These are phyloP conservation scores for Campoletis sonorensis DNA, from an alignment of 1,140 invertebrate genomes.

Conservation along the genomic window DNA sequence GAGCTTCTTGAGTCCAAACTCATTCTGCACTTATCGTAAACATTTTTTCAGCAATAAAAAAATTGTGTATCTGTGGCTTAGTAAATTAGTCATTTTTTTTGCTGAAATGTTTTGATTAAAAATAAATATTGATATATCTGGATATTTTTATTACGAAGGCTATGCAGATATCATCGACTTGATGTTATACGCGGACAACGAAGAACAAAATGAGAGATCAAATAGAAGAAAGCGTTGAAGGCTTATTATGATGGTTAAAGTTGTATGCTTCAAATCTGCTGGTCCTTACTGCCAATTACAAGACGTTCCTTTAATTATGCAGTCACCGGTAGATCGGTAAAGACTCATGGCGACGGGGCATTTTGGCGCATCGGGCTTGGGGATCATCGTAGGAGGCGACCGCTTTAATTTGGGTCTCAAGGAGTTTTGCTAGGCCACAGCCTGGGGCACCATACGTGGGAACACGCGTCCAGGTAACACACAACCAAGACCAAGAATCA, in stretches of 20 bases:
- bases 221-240: slow-evolving; percentile 3
- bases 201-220: slow-evolving; percentile 8
- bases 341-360: slow-evolving; percentile 50
- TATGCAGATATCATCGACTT: too few relatives aligned
- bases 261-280: not conserved
- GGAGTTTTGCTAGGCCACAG: slow-evolving; percentile 65
- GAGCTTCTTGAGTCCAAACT: too few relatives aligned
- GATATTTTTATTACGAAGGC: too few relatives aligned
- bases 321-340: slow-evolving; percentile 60
- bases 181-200: not conserved
- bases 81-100: too few relatives aligned
- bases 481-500: slow-evolving; percentile 51
- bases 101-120: too few relatives aligned
- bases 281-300: slow-evolving; percentile 64
- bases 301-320: slow-evolving; percentile 72
- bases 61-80: too few relatives aligned
- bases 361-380: slow-evolving; percentile 44
- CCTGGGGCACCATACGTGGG: slow-evolving; percentile 70
- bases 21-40: too few relatives aligned
- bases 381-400: slow-evolving; percentile 64
- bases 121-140: too few relatives aligned
- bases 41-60: too few relatives aligned
- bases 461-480: slow-evolving; percentile 55
- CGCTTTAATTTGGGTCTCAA: slow-evolving; percentile 70
- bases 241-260: not conserved